Conservation (phyloP, 2,113 vertebrate species). For the Heliornis fulica region DNA sequence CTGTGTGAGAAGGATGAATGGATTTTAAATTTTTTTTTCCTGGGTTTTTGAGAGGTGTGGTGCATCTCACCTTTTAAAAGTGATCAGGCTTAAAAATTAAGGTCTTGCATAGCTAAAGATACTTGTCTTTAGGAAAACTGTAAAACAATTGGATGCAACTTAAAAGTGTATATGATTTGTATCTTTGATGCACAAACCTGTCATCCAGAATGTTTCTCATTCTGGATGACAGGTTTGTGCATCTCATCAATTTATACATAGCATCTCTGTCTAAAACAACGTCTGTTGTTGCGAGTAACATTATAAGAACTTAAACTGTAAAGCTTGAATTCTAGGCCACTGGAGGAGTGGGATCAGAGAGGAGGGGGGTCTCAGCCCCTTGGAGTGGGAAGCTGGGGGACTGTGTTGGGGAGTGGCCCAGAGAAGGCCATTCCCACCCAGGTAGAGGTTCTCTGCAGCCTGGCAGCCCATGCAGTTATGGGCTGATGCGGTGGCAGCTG, state of each 20-base stretch:
- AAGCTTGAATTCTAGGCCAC: background rate
- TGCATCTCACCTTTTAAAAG: background rate
- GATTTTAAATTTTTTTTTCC: background rate
- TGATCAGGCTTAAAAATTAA: background rate
- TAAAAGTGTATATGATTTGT: background rate
- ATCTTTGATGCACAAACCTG: background rate
- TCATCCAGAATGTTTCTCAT: background rate
- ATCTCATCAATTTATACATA: background rate
- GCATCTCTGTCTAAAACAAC: background rate
- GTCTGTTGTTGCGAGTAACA: background rate
- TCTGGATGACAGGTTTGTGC: too few species aligned
- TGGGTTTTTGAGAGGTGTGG: background rate
- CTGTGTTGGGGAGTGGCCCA: fast-evolving
- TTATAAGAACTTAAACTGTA: background rate
- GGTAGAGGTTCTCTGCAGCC: background rate
- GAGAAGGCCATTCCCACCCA: background rate
- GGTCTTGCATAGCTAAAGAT: background rate
- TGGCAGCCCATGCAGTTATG: background rate
- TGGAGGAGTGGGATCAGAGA: background rate
- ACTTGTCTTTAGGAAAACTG: background rate
- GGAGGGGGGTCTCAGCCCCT: background rate
- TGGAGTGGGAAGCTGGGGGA: background rate
- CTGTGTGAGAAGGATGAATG: background rate
- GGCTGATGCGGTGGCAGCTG: fast-evolving
- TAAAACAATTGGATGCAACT: background rate